Conservation (phyloP, 2,797 vertebrate species). For the Liasis olivaceus region DNA sequence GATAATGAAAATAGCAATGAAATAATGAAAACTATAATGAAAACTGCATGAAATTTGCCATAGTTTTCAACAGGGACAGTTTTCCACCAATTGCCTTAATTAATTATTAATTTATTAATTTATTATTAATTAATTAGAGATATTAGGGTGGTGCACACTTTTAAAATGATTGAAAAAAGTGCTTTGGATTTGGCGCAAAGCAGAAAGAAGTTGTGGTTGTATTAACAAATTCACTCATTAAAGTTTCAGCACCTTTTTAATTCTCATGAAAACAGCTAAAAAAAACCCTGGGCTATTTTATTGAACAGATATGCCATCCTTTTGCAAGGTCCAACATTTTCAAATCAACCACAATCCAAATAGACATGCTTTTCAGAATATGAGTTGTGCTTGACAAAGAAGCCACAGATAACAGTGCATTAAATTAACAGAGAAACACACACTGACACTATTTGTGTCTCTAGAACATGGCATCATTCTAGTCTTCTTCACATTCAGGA, state of each 20-base stretch:
- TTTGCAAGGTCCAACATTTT: background rate
- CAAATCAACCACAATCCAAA: background rate
- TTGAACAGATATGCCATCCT: background rate
- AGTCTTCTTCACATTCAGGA: slow-evolving; percentile 47
- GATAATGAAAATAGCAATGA: too few species aligned
- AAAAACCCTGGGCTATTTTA: background rate
- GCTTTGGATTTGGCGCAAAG: background rate
- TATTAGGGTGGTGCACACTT: background rate
- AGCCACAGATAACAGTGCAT: background rate
- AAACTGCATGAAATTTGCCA: background rate
- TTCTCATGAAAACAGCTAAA: background rate
- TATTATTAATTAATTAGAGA: background rate
- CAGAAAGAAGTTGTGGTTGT: background rate
- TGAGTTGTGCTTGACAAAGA: background rate
- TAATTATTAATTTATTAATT: too few species aligned
- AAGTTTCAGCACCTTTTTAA: background rate
- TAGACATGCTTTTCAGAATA: background rate
- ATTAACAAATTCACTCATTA: background rate
- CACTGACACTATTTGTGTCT: background rate
- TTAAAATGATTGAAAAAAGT: background rate
- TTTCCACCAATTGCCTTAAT: background rate
- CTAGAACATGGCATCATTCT: slow-evolving; percentile 23
- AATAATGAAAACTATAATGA: too few species aligned
- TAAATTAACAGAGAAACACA: background rate
- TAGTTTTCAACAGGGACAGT: background rate